Conservation (phyloP, 2,888 invertebrate species). For the Sinopyrophorus schimmeli region DNA sequence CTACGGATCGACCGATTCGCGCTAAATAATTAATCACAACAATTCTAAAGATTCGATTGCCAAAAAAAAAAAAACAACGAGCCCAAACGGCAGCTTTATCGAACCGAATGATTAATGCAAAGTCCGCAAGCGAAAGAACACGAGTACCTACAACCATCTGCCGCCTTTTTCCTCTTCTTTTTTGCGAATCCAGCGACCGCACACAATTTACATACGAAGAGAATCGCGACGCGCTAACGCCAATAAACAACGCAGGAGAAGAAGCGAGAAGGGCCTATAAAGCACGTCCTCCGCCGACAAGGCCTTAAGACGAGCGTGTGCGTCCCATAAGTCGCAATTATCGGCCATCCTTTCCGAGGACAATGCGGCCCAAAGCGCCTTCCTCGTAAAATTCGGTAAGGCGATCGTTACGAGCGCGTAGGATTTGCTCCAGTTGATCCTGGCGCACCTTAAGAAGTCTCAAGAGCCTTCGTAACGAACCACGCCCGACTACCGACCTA, state of each 20-base stretch:
- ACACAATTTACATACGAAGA: constrained; percentile 21
- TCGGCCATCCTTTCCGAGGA: constrained; percentile 53
- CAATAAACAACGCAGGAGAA: constrained; percentile 43
- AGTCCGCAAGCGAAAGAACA: not conserved
- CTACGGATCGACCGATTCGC: too few relatives aligned
- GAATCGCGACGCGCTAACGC: constrained; percentile 19
- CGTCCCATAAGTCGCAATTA: constrained; percentile 55
- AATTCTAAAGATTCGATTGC: not conserved
- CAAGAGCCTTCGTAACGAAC: constrained; percentile 35
- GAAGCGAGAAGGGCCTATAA: constrained; percentile 48
- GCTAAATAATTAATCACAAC: too few relatives aligned
- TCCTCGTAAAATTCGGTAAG: constrained; percentile 20
- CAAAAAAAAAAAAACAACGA: not conserved
- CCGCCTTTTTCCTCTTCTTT: too few relatives aligned
- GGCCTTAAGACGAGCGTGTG: constrained; percentile 52
- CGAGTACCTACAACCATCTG: too few relatives aligned
- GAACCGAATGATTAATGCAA: not conserved
- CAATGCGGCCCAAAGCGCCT: constrained; percentile 48
- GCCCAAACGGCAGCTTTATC: not conserved
- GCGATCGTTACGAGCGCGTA: constrained; percentile 12
- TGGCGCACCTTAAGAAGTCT: constrained; percentile 29
- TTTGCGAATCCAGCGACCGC: too few relatives aligned
- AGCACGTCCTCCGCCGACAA: constrained; percentile 50
- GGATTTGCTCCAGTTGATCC: constrained; percentile 35
- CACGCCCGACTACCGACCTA: constrained; percentile 53